Evolutionary conservation across 1,140 invertebrate genomes (phyloP), one percentile per base, ranked within the genome.

Genomic region (Drosophila teissieri): DNA sequence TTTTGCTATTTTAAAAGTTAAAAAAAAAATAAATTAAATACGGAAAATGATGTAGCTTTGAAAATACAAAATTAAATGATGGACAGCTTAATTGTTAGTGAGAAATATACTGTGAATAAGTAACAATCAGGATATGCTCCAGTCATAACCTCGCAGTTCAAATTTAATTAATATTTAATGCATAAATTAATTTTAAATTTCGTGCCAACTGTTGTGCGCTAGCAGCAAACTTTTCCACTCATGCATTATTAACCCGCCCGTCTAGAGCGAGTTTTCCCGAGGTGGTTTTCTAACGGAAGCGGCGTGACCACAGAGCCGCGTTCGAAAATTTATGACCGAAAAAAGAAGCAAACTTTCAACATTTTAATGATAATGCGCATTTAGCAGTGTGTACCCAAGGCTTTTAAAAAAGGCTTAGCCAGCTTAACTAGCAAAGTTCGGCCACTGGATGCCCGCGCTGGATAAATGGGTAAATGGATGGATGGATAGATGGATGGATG

Each of bases 351-450:
- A 86, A 88, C 79, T 89, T 89, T 84, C 63, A 72, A 85, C 85
- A 90, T 90, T 89, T 90, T 89, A 89, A 89, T 89, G 84, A 89
- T 89, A 89, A 89, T 89, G 84, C 84, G 80, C 84, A 89, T 89
- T 89, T 89, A 89, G 84, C 77, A 90, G 68, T 90, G 80, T 89
- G 85, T 88, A 88, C 80, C 80, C 80, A 89, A 84, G 77, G 80
- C 84, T 90, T 89, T 90, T 84, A 73, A 88, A 88, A 88, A 88
- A 90, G 84, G 84, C 84, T 88, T 88, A 88, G 84, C 85, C 85
- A 84, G 85, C 84, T 88, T 88, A 88, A 88, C 84, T 84, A 70
- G 77, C 84, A 88, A 88, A 88, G 85, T 84, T 88, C 73, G 63
- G 77, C 49, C 19, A 11, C 22, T 27, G 72, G 10, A 31, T 27